A percentile compares a stretch with the other conserved stretches of the same genome.
Evolutionary conservation across 1,140 invertebrate species (phyloP).

Genomic region (Rhizoglyphus robini): DNA sequence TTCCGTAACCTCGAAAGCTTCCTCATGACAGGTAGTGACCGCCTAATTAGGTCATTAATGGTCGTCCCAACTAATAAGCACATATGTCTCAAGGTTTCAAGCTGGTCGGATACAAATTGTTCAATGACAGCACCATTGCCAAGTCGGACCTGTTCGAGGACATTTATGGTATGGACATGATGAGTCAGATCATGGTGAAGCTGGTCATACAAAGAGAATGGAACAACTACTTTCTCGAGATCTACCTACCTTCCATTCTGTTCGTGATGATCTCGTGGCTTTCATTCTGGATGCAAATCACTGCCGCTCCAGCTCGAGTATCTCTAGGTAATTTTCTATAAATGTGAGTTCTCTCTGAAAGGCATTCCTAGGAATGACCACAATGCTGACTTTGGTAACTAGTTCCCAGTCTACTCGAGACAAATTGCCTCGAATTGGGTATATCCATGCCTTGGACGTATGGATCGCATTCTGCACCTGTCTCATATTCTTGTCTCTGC

Average conservation of each 20-base stretch:
- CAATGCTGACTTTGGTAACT: conserved; percentile 34
- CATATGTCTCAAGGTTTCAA: conserved; percentile 7
- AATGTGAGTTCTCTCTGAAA: not conserved
- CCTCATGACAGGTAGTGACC: conserved; percentile 6
- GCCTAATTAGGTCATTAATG: no score
- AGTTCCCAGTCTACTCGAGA: conserved; percentile 11
- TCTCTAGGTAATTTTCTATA: conserved; percentile 29
- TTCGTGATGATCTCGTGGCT: conserved; percentile 31
- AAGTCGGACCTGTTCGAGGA: not conserved
- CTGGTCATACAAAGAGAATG: conserved; percentile 7
- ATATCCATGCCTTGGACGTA: conserved; percentile 24
- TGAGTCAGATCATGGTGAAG: conserved; percentile 3
- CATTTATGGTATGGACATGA: not conserved
- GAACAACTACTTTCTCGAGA: conserved; percentile 24
- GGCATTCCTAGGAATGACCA: conserved; percentile 29
- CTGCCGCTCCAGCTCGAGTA: conserved; percentile 29
- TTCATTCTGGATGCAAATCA: conserved; percentile 30
- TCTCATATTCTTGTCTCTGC: conserved; percentile 5
- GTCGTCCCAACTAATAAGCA: no score
- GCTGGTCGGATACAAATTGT: conserved; percentile 8
- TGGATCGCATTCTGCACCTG: conserved; percentile 23
- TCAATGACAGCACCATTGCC: not conserved
- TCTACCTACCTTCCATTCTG: conserved; percentile 28
- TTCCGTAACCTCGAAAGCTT: conserved; percentile 16
- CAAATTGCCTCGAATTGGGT: conserved; percentile 12